phyloP scores from a whole-genome alignment of 2,888 invertebrate genomes.

The Hypomecis atomaria region DNA sequence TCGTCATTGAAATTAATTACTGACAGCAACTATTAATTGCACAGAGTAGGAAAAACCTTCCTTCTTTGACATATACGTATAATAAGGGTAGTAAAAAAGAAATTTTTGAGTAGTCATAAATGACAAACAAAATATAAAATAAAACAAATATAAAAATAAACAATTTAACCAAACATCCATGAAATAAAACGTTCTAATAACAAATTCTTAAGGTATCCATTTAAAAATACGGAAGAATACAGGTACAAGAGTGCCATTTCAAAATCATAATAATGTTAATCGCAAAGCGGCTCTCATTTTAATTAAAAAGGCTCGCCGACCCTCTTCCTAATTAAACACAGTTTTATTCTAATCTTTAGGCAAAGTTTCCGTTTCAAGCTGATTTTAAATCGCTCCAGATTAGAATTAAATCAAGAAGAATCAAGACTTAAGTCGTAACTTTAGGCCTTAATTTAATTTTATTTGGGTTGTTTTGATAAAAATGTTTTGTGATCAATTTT shows the following conservation, averaged over 20 bases:
- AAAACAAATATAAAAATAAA: too few species aligned
- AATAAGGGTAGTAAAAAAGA: too few species aligned
- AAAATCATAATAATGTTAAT: conserved; percentile 32
- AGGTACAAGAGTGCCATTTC: conserved; percentile 14
- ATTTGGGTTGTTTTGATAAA: neutral
- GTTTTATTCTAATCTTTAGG: conserved; percentile 14
- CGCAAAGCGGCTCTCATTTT: conserved; percentile 23
- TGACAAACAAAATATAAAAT: too few species aligned
- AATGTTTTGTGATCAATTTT: neutral
- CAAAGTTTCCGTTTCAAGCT: conserved; percentile 1
- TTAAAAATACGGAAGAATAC: neutral
- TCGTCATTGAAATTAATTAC: too few species aligned
- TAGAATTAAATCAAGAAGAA: conserved; percentile 1
- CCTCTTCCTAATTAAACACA: conserved; percentile 42
- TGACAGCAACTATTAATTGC: too few species aligned
- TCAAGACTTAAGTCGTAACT: neutral
- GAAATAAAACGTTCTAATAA: too few species aligned
- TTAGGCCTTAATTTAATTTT: neutral
- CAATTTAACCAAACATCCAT: too few species aligned
- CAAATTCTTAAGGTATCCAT: too few species aligned
- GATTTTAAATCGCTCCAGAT: conserved; percentile 9
- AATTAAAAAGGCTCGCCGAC: conserved; percentile 33
- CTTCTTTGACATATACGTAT: too few species aligned
- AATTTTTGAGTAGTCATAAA: too few species aligned
- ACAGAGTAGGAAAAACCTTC: too few species aligned